These are phyloP conservation scores for Thinocorus orbignyianus DNA, from an alignment of 2,113 vertebrate genomes.

Conservation along the genomic window DNA sequence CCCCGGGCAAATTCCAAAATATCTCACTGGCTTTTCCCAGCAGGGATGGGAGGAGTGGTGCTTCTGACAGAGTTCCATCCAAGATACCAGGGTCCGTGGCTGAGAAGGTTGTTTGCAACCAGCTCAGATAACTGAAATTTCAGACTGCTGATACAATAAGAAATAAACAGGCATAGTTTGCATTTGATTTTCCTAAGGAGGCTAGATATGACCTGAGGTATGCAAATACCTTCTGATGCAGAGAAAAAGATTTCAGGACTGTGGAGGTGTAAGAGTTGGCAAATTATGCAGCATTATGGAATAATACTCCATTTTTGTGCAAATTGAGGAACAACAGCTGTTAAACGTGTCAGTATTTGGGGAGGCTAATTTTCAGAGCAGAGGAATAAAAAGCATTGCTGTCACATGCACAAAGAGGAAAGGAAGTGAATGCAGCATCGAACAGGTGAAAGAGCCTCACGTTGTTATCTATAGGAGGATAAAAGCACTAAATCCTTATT, in stretches of 20 bases:
- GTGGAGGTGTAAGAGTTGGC: background rate
- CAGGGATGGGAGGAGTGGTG: background rate
- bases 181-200: slow-evolving; percentile 1
- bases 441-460: background rate
- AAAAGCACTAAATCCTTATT: slow-evolving; percentile 48
- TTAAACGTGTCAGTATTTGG: slow-evolving; percentile 14
- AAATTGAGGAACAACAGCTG: slow-evolving; percentile 36
- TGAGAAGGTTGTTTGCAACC: background rate
- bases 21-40: background rate
- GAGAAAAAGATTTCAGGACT: slow-evolving; percentile 12
- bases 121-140: background rate
- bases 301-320: slow-evolving; percentile 17
- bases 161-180: background rate
- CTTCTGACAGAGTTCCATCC: background rate
- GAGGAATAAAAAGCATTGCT: background rate
- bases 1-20: background rate
- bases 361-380: slow-evolving; percentile 35
- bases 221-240: slow-evolving; percentile 30
- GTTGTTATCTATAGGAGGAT: slow-evolving; percentile 5
- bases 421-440: background rate
- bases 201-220: background rate
- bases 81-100: background rate
- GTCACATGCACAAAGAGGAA: background rate
- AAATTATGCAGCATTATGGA: background rate
- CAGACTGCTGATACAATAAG: background rate